Evolutionary conservation across 1,140 invertebrate genomes (phyloP).

Genomic region (Onthophagus taurus): DNA sequence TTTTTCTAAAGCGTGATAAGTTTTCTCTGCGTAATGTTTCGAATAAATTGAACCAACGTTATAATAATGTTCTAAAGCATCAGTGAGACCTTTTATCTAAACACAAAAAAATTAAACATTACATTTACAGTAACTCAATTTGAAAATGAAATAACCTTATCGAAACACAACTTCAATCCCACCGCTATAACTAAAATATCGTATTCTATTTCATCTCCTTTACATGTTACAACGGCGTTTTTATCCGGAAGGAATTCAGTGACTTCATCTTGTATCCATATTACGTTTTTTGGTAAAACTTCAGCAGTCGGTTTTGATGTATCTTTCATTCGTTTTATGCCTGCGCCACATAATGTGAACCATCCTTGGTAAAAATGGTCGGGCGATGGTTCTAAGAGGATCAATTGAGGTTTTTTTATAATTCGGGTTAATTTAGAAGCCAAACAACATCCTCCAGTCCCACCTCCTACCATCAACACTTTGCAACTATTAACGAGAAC

Average conservation of each 20-base stretch:
- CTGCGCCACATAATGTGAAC: constrained; percentile 90
- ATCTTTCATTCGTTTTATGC: constrained; percentile 63
- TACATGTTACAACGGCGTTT: constrained; percentile 58
- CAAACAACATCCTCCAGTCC: constrained; percentile 81
- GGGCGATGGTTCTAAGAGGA: constrained; percentile 75
- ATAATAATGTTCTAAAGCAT: constrained; percentile 60
- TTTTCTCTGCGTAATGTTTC: constrained; percentile 68
- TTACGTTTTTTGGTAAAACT: constrained; percentile 67
- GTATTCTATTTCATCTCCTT: constrained; percentile 70
- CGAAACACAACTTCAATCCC: constrained; percentile 73
- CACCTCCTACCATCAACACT: constrained; percentile 85
- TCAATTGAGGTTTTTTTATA: constrained; percentile 59
- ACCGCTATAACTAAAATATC: constrained; percentile 74
- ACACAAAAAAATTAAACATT: neutral
- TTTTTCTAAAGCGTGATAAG: constrained; percentile 59
- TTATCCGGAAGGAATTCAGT: constrained; percentile 60
- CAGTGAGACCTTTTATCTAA: constrained; percentile 57
- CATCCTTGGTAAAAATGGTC: constrained; percentile 93
- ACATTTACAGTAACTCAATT: neutral
- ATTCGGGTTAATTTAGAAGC: constrained; percentile 73
- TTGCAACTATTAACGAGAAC: no score
- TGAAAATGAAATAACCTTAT: constrained; percentile 51
- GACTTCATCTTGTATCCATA: constrained; percentile 72
- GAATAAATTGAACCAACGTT: constrained; percentile 89
- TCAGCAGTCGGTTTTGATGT: constrained; percentile 53